Evolutionary conservation across 1,140 invertebrate genomes (phyloP).

Genomic region (Rhopalosiphum maidis): DNA sequence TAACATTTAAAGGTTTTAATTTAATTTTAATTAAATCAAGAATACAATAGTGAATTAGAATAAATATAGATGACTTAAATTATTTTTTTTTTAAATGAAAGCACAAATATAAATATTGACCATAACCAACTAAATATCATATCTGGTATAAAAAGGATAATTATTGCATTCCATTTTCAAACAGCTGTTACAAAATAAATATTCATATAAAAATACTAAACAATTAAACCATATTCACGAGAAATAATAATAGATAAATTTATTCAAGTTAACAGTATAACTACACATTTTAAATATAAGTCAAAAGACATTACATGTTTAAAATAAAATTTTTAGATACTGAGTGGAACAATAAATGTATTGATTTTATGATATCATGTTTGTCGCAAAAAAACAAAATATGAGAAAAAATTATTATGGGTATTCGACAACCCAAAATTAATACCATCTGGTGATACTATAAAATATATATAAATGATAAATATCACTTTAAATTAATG

Average conservation of each 20-base stretch:
- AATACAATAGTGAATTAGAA: neutral
- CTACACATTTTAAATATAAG: neutral
- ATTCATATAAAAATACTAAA: neutral
- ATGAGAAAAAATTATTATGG: no score
- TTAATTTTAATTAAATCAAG: neutral
- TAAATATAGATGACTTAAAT: neutral
- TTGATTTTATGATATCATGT: no score
- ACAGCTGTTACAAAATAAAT: neutral
- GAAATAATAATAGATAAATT: neutral
- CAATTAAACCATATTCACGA: neutral
- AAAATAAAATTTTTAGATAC: no score
- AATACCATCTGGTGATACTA: no score
- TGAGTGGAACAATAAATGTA: no score
- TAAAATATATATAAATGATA: no score
- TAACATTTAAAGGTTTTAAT: neutral
- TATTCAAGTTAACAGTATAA: neutral
- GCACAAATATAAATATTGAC: neutral
- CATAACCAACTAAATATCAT: neutral
- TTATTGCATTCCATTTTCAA: neutral
- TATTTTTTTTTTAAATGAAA: neutral
- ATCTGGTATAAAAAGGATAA: neutral
- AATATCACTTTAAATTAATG: no score
- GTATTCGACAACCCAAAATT: no score
- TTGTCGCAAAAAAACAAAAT: no score
- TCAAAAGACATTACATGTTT: neutral